Conservation (phyloP, 2,797 vertebrate species). For the Dermochelys coriacea region DNA sequence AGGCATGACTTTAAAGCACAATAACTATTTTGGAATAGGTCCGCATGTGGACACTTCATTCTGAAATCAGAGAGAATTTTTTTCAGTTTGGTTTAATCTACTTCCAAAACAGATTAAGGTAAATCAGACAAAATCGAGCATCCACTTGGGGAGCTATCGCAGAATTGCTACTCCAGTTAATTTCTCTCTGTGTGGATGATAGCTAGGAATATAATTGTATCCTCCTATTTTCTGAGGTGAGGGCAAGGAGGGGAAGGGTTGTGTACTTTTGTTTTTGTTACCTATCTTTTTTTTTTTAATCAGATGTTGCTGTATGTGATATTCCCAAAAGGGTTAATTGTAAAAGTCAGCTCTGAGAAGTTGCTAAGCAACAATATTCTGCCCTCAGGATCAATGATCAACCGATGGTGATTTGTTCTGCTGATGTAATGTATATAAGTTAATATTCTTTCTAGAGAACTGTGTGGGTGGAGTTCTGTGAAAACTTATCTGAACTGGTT, state of each 20-base stretch:
- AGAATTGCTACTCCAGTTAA: neutral
- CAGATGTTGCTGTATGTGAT: fast-evolving
- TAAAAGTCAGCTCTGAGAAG: conserved; percentile 26
- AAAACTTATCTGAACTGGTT: neutral
- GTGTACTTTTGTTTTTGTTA: neutral
- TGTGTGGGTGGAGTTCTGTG: neutral
- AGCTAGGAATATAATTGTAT: fast-evolving
- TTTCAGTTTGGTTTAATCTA: neutral
- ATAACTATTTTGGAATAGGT: neutral
- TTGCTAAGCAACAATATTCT: conserved; percentile 66
- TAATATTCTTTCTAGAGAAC: neutral
- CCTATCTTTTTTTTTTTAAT: neutral
- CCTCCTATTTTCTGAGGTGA: neutral
- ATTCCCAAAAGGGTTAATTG: neutral
- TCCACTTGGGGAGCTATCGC: neutral
- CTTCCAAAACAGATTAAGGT: neutral
- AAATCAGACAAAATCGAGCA: neutral
- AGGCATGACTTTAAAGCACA: neutral
- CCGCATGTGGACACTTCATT: neutral
- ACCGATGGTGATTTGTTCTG: conserved; percentile 27
- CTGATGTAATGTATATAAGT: neutral
- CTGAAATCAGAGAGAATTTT: neutral
- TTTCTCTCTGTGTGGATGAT: fast-evolving
- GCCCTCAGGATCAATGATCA: neutral
- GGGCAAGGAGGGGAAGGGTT: neutral